Evolutionary conservation across 1,140 invertebrate genomes (phyloP).

Genomic region (Dryas iulia): DNA sequence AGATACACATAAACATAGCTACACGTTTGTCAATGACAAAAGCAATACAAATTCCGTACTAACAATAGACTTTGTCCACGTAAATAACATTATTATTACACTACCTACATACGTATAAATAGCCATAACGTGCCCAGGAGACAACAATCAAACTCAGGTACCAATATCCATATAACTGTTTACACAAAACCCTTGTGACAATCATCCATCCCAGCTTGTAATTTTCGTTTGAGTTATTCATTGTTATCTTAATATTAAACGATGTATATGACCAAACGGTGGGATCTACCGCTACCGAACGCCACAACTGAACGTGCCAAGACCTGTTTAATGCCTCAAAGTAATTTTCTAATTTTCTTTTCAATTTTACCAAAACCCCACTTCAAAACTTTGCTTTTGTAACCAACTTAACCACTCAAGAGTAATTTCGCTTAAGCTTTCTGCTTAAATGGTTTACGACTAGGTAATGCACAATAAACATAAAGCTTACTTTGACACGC

Average conservation of each 20-base stretch:
- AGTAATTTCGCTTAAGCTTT: conserved; percentile 31
- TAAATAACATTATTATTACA: not conserved
- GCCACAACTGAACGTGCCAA: conserved; percentile 33
- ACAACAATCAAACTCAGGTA: not conserved
- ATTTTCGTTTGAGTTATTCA: conserved; percentile 2
- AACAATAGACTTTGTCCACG: not conserved
- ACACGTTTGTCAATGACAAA: no score
- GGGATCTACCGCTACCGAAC: not conserved
- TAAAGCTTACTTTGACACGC: not conserved
- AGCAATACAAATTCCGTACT: no score
- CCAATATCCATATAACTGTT: not conserved
- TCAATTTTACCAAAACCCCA: conserved; percentile 40
- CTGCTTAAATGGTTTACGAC: conserved; percentile 14
- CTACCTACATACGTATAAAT: not conserved
- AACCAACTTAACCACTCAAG: conserved; percentile 35
- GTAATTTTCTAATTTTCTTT: conserved; percentile 48
- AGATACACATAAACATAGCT: no score
- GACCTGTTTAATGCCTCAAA: conserved; percentile 36
- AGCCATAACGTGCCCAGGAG: not conserved
- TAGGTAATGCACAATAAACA: conserved; percentile 4
- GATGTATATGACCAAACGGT: not conserved
- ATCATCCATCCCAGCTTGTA: not conserved
- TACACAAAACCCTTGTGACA: not conserved
- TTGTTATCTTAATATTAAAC: not conserved
- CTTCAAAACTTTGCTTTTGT: conserved; percentile 41